Evolutionary conservation across 2,888 invertebrate genomes (phyloP), one percentile per base, ranked within the genome.

Genomic region (Sympetrum striolatum): DNA sequence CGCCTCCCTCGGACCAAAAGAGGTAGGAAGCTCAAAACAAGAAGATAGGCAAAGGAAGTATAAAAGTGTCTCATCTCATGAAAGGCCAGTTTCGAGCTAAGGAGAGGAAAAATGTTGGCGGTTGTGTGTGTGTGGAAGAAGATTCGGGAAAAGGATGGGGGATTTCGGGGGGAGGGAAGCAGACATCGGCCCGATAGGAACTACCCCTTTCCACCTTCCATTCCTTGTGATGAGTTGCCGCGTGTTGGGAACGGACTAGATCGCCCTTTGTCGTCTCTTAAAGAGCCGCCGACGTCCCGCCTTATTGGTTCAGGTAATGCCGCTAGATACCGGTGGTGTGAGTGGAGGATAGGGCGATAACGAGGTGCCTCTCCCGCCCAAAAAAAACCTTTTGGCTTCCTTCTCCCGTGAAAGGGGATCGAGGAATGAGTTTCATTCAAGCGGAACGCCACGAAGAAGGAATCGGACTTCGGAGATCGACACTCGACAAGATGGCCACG

Each of bases 281-380:
- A 86, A 60, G 60, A 60, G 86, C 86, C 86, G 86, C 53, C 82
- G 82, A 58, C 81, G 81, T 48, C 82, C 82, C 53, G 82, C 86
- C 86, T 86, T 86, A 86, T 86, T 86, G 86, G 82, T 58, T 82
- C 82, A 82, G 82, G 60, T 86, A 86, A 86, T 86, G 60, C 86
- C 60, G 86, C 60, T 37, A n/a, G 18, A n/a, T 22, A n/a, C n/a
- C 53, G 31, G 60, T 58, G 53, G 82, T 31, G 31, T 35, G 60
- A 31, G 82, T 35, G n/a, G 35, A 82, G 82, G 82, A 82, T 82
- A 58, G 86, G 60, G 86, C 60, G 86, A 86, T 37, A 86, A 60
- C 86, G 86, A 60, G 35, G 37, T 64, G 60, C 35, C 58, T 15
- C 82, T 31, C 53, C 82, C 44, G 44, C 44, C 44, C 44, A 58